phyloP scores from a whole-genome alignment of 1,140 invertebrate species.

The Cotesia chilonis region DNA sequence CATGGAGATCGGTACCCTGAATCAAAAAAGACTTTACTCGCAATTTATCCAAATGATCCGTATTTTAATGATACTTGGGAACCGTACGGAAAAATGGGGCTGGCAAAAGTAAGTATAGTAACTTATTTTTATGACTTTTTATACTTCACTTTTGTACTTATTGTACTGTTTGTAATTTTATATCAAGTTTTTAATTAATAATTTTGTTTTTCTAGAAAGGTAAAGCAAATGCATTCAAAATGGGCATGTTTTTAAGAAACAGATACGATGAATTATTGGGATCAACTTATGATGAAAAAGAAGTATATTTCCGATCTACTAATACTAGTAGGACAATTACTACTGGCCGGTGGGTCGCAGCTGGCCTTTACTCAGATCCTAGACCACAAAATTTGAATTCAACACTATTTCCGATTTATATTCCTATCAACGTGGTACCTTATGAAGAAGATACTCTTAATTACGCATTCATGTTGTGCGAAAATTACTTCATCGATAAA shows the following conservation, averaged over 20 bases:
- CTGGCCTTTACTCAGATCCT: conserved; percentile 34
- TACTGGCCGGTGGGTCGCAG: conserved; percentile 32
- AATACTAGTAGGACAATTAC: conserved; percentile 20
- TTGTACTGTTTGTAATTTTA: no score
- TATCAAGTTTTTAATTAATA: no score
- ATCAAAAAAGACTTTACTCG: conserved; percentile 35
- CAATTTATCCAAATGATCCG: conserved; percentile 49
- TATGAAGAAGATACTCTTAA: conserved; percentile 16
- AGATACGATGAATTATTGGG: conserved; percentile 33
- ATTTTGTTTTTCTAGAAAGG: conserved; percentile 29
- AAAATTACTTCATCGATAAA: conserved; percentile 30
- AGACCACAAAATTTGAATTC: conserved; percentile 31
- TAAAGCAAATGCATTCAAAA: conserved; percentile 30
- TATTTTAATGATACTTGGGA: conserved; percentile 47
- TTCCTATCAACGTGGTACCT: conserved; percentile 21
- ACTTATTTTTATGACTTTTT: no score
- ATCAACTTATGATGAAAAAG: conserved; percentile 8
- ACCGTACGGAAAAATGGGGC: conserved; percentile 45
- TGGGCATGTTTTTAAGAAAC: conserved; percentile 31
- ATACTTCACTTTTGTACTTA: no score
- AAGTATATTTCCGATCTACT: conserved; percentile 27
- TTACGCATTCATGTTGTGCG: conserved; percentile 14
- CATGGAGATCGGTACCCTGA: conserved; percentile 56
- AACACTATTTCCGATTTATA: conserved; percentile 26
- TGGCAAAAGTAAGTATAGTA: conserved; percentile 39